Evolutionary conservation across 2,888 invertebrate genomes (phyloP).

Genomic region (Volucella bombylans): DNA sequence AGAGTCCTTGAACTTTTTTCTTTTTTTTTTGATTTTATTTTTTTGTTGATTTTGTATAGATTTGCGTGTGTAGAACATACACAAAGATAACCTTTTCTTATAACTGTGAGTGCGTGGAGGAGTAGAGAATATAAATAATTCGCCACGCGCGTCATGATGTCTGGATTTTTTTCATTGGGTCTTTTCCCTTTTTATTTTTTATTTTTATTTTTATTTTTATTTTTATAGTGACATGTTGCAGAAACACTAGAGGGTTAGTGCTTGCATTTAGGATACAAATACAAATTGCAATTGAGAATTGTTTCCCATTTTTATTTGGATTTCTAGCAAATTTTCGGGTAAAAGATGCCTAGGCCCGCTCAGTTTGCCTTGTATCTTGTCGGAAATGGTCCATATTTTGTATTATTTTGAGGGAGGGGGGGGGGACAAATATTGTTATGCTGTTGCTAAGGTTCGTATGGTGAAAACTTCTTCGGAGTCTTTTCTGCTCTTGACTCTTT

Average conservation of each 20-base stretch:
- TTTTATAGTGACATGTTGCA: slow-evolving; percentile 55
- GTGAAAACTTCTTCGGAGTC: background rate
- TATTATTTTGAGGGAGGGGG: too few relatives aligned
- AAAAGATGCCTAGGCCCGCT: too few relatives aligned
- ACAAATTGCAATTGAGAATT: background rate
- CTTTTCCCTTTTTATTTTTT: background rate
- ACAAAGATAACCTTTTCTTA: too few relatives aligned
- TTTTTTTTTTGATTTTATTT: slow-evolving; percentile 34
- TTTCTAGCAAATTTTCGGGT: too few relatives aligned
- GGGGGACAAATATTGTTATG: background rate
- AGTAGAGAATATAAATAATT: slow-evolving; percentile 16
- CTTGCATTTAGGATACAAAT: slow-evolving; percentile 28
- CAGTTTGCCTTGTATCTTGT: too few relatives aligned
- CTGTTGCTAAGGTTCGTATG: slow-evolving; percentile 10
- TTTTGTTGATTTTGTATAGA: slow-evolving; percentile 22
- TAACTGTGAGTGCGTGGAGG: slow-evolving; percentile 65
- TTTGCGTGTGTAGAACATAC: slow-evolving; percentile 32
- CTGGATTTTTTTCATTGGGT: slow-evolving; percentile 25
- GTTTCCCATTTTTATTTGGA: too few relatives aligned
- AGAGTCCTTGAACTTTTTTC: slow-evolving; percentile 71
- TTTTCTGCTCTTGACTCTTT: slow-evolving; percentile 71
- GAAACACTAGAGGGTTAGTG: slow-evolving; percentile 7
- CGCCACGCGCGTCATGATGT: slow-evolving; percentile 59
- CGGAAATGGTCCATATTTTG: too few relatives aligned
- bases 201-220: slow-evolving; percentile 8